These are phyloP conservation scores for Mystacides longicornis DNA, from an alignment of 2,888 invertebrate species.

Conservation along the genomic window DNA sequence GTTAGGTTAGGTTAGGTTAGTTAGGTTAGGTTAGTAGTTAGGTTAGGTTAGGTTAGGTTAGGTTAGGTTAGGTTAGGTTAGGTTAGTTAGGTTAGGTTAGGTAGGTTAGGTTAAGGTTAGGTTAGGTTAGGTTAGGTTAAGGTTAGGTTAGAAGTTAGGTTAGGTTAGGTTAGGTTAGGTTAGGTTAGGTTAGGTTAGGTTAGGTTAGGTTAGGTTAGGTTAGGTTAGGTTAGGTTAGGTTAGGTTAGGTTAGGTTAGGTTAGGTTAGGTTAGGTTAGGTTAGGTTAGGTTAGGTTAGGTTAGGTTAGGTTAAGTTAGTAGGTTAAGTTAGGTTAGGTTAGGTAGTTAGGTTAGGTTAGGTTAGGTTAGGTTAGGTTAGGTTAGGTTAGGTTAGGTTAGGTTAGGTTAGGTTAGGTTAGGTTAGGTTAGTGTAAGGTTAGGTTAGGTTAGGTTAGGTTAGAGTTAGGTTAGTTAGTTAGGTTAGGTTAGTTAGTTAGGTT, in stretches of 20 bases:
- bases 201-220: neutral
- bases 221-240: constrained; percentile 19
- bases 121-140: constrained; percentile 12
- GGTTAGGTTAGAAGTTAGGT: constrained; percentile 20
- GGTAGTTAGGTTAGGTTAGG: constrained; percentile 7
- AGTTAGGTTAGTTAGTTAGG: constrained; percentile 8
- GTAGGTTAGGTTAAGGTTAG: neutral
- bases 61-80: constrained; percentile 16
- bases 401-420: constrained; percentile 8
- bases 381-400: constrained; percentile 2
- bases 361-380: neutral
- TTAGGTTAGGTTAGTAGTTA: neutral
- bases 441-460: constrained; percentile 22
- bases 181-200: constrained; percentile 24
- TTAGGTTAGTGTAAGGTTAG: constrained; percentile 19
- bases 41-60: constrained; percentile 18
- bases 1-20: constrained; percentile 23
- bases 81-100: constrained; percentile 15
- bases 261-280: constrained; percentile 14
- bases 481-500: constrained; percentile 20
- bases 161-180: constrained; percentile 22
- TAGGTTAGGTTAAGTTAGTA: constrained; percentile 14
- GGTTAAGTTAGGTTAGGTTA: constrained; percentile 24
- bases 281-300: neutral
- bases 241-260: constrained; percentile 16